These are phyloP conservation scores for Sus cebifrons DNA, from an alignment of 2,797 vertebrate species.

Conservation along the genomic window DNA sequence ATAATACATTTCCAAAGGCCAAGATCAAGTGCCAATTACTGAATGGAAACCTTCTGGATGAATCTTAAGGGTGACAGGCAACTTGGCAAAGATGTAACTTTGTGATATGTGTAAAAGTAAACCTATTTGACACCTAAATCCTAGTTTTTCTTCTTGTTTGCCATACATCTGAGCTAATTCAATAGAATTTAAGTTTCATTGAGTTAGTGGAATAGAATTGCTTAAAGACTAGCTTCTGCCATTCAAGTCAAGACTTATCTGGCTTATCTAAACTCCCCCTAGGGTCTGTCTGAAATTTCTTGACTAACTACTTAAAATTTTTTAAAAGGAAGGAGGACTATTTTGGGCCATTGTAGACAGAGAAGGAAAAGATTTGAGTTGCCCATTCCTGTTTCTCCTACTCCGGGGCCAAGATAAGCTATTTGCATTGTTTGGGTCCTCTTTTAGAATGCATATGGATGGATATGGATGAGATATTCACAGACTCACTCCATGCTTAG, in stretches of 20 bases:
- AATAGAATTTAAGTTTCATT: conserved; percentile 5
- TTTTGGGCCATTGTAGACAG: background rate
- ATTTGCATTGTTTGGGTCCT: background rate
- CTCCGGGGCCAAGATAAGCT: background rate
- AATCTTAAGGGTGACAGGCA: background rate
- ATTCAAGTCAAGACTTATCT: background rate
- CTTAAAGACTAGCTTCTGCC: background rate
- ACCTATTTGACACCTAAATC: background rate
- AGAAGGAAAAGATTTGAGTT: background rate
- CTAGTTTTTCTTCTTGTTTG: background rate
- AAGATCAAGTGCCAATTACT: background rate
- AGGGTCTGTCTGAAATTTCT: background rate
- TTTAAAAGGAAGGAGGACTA: background rate
- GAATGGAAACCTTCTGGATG: conserved; percentile 8
- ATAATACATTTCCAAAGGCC: background rate
- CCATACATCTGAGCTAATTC: background rate
- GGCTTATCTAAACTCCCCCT: background rate
- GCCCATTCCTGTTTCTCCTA: background rate
- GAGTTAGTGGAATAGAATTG: background rate
- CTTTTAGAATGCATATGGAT: background rate
- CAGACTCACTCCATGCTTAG: background rate
- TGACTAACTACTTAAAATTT: background rate
- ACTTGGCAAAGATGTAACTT: background rate
- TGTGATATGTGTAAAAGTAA: background rate
- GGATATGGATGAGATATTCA: background rate